Evolutionary conservation across 1,140 invertebrate species (phyloP), one percentile per base, ranked within the genome.

Genomic region (Hylaeus volcanicus): DNA sequence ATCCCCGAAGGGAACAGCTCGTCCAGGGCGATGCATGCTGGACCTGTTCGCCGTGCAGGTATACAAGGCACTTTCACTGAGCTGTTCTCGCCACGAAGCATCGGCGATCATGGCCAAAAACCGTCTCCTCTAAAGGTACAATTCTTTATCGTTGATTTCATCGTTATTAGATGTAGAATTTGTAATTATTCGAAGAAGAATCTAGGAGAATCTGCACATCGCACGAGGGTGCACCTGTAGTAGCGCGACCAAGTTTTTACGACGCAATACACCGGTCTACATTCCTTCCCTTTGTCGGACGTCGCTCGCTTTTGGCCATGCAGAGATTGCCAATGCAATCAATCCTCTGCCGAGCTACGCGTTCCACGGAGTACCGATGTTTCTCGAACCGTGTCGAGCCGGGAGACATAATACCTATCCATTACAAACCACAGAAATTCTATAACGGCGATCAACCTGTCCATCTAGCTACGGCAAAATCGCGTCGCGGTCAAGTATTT

Each of bases 341-440:
- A 11, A 37, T 78, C 61, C 58, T 37, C 37, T 71, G 3, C 11
- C 69, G 77, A 69, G 83, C 86, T 82, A 87, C 76, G 66, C 75
- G 83, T 78, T 86, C 82, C 68, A 83, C 55, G 63, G 69, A 87
- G 77, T 81, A 82, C 69, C 48, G 11, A 48, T 72, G 68, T 55
- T 79, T 53, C 8, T 8, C 63, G 61, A 58, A 79, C 60, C 70
- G 63, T 86, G 58, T 61, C 84, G 74, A 74, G n/a, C 55, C 71
- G 55, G 60, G 84, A 81, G 85, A 87, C 72, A 84, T 82, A 85
- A 84, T 85, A 85, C 84, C 83, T 90, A 91, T 91, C 87, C 86
- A 89, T 92, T 92, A 89, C 88, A 79, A 85, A 85, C 88, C 90
- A 73, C 89, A 84, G 88, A 91, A 92, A 92, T 89, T 89, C 87